These are phyloP conservation scores for Tipula helvola DNA, from an alignment of 2,888 invertebrate species.

Conservation along the genomic window DNA sequence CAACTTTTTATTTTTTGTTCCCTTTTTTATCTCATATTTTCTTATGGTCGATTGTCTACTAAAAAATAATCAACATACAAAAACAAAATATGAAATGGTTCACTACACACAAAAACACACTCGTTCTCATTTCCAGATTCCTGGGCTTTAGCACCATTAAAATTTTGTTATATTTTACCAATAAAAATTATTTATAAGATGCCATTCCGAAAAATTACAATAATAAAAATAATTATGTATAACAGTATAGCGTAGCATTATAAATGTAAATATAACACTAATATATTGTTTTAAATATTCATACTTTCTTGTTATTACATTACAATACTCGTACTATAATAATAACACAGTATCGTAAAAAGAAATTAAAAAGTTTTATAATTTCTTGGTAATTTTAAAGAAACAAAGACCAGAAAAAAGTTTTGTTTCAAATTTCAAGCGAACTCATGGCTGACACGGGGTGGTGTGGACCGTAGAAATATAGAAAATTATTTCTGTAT, in stretches of 20 bases:
- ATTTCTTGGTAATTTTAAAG: not conserved
- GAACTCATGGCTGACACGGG: not conserved
- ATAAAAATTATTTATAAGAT: not conserved
- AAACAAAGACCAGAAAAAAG: not conserved
- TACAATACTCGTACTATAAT: not conserved
- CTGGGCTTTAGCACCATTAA: not conserved
- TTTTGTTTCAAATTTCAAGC: not conserved
- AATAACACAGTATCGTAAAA: not conserved
- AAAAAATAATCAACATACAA: not conserved
- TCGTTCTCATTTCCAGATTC: not conserved
- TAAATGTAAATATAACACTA: not conserved
- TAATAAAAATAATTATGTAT: not conserved
- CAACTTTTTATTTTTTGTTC: not conserved
- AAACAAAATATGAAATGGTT: not conserved
- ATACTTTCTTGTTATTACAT: not conserved
- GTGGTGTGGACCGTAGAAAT: not conserved
- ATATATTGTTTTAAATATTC: not conserved
- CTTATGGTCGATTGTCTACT: not conserved
- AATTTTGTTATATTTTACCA: not conserved
- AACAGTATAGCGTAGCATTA: not conserved
- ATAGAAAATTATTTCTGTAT: not conserved
- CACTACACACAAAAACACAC: not conserved
- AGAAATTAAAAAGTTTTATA: not conserved
- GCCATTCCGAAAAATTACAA: not conserved
- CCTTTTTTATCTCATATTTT: not conserved